Evolutionary conservation across 1,140 invertebrate genomes (phyloP).

Genomic region (Solenopsis invicta): DNA sequence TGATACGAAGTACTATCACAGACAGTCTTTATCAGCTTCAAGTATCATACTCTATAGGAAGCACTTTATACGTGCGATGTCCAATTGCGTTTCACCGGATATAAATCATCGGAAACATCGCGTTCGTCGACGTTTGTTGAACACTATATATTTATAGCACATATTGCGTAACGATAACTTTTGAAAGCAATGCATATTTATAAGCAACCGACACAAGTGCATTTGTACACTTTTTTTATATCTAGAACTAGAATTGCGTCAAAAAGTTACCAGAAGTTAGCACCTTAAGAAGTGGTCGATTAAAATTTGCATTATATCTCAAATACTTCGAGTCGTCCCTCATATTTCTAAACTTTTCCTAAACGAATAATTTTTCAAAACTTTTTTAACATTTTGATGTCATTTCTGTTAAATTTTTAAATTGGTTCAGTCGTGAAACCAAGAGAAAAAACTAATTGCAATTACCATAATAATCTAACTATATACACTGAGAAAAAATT

Average conservation of each 20-base stretch:
- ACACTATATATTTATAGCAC: slow-evolving; percentile 57
- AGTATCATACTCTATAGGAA: slow-evolving; percentile 63
- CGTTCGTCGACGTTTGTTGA: slow-evolving; percentile 55
- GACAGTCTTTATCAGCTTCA: slow-evolving; percentile 66
- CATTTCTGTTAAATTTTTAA: not conserved
- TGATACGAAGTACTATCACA: slow-evolving; percentile 46
- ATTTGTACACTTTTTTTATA: not conserved
- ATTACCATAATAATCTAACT: no score
- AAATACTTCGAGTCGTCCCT: not conserved
- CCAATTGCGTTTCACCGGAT: slow-evolving; percentile 75
- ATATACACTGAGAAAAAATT: no score
- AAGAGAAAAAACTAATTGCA: no score
- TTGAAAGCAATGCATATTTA: slow-evolving; percentile 26
- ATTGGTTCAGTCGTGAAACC: not conserved
- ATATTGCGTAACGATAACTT: slow-evolving; percentile 26
- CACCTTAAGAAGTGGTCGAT: not conserved
- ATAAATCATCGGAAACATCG: slow-evolving; percentile 76
- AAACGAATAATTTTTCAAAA: not conserved
- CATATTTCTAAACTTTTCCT: not conserved
- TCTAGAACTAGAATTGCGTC: not conserved
- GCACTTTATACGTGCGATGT: slow-evolving; percentile 52
- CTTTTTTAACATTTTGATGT: not conserved
- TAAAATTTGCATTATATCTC: not conserved
- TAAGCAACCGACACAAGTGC: slow-evolving; percentile 9
- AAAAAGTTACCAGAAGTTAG: not conserved